phyloP scores from a whole-genome alignment of 2,888 invertebrate genomes.

The Scrobipalpa atriplicella region DNA sequence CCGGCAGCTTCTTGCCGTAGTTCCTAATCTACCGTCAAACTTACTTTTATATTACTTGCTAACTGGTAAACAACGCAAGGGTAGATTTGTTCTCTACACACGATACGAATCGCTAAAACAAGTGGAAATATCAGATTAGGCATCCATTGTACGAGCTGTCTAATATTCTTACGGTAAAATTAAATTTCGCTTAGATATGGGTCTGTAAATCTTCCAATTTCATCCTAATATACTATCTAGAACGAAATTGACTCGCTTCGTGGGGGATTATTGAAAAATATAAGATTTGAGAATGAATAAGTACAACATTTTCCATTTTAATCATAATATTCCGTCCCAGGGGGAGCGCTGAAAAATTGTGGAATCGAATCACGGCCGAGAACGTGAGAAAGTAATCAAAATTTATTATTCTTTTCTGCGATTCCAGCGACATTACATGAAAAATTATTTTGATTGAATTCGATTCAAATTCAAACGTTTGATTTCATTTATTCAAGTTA shows the following conservation, averaged over 20 bases:
- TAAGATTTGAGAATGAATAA: conserved; percentile 31
- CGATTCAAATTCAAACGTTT: conserved; percentile 47
- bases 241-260: neutral
- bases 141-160: too few relatives aligned
- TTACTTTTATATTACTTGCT: conserved; percentile 74
- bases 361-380: conserved; percentile 75
- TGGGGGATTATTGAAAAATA: conserved; percentile 16
- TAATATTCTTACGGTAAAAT: neutral
- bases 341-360: conserved; percentile 66
- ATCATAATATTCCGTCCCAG: conserved; percentile 65
- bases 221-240: neutral
- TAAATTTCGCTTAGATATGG: neutral
- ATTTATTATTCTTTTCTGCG: conserved; percentile 76
- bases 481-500: conserved; percentile 39
- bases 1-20: conserved; percentile 52
- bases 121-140: neutral
- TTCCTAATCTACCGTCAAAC: conserved; percentile 74
- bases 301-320: conserved; percentile 66
- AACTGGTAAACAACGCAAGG: conserved; percentile 67
- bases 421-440: conserved; percentile 62
- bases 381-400: conserved; percentile 80
- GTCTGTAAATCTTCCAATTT: conserved; percentile 2
- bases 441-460: conserved; percentile 60
- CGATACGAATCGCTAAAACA: conserved; percentile 34
- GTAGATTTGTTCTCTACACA: conserved; percentile 52